Evolutionary conservation across 2,797 vertebrate genomes (phyloP).

Genomic region (Protosalanx chinensis): DNA sequence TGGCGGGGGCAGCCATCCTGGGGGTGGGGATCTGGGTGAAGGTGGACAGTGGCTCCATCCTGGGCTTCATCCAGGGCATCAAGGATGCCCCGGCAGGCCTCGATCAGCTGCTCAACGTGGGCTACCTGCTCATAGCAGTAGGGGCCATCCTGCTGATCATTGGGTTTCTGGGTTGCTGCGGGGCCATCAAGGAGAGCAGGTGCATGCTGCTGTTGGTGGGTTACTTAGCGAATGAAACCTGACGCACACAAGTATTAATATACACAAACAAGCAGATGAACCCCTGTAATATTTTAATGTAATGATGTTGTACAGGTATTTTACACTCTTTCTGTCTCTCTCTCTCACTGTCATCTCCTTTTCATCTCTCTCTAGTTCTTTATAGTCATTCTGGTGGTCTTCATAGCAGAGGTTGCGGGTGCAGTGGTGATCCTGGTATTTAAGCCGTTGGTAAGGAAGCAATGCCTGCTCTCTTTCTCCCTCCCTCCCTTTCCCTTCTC

Average conservation of each 20-base stretch:
- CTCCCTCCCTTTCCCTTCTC: background rate
- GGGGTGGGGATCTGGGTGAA: constrained; percentile 82
- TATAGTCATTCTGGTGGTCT: constrained; percentile 74
- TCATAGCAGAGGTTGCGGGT: constrained; percentile 76
- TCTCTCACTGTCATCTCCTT: background rate
- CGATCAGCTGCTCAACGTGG: constrained; percentile 72
- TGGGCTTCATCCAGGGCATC: constrained; percentile 60
- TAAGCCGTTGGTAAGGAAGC: constrained; percentile 70
- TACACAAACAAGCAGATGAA: background rate
- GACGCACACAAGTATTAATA: background rate
- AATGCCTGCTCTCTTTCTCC: background rate
- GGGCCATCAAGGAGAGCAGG: constrained; percentile 71
- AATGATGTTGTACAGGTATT: background rate
- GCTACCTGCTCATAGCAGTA: constrained; percentile 77
- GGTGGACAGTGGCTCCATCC: constrained; percentile 74
- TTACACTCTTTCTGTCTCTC: background rate
- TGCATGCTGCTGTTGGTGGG: constrained; percentile 78
- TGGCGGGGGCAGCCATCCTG: constrained; percentile 73
- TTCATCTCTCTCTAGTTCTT: constrained; percentile 72
- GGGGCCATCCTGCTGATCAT: constrained; percentile 72
- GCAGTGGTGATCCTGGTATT: constrained; percentile 77
- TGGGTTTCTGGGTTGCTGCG: constrained; percentile 81
- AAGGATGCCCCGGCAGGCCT: constrained; percentile 48
- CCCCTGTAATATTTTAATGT: background rate
- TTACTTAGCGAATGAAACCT: background rate